These are phyloP conservation scores for Anguilla japonica DNA, from an alignment of 2,113 vertebrate genomes.

Conservation along the genomic window DNA sequence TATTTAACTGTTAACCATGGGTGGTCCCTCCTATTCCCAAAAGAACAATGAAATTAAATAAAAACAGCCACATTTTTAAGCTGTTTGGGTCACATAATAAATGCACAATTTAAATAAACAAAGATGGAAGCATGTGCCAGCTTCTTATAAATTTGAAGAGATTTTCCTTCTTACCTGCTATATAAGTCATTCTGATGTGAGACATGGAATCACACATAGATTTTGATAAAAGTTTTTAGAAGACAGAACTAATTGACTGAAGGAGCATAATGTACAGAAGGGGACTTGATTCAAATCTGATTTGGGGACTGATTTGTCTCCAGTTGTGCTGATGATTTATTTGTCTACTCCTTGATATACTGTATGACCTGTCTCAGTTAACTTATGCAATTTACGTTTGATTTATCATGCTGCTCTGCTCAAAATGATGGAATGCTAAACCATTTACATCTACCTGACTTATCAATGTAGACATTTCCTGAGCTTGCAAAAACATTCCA, in stretches of 20 bases:
- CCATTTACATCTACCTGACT: not conserved
- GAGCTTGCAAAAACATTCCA: not conserved
- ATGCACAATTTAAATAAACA: not conserved
- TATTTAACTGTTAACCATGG: not conserved
- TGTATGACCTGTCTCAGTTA: not conserved
- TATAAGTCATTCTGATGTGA: not conserved
- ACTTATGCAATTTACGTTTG: not conserved
- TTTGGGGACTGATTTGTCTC: not conserved
- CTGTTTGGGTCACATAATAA: not conserved
- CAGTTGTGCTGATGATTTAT: not conserved
- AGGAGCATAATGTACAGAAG: too few species aligned
- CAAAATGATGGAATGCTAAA: not conserved
- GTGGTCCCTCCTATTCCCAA: too few species aligned
- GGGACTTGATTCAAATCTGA: not conserved
- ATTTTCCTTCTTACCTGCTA: too few species aligned
- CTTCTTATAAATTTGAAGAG: too few species aligned
- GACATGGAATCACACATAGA: not conserved
- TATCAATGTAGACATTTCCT: not conserved
- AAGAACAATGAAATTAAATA: not conserved
- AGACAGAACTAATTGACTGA: not conserved
- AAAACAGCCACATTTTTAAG: not conserved
- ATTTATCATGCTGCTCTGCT: not conserved
- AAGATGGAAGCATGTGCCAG: not conserved
- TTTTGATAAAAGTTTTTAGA: not conserved
- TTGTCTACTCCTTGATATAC: not conserved